These are phyloP conservation scores for Emberiza fucata DNA, from an alignment of 2,113 vertebrate species.

Conservation along the genomic window DNA sequence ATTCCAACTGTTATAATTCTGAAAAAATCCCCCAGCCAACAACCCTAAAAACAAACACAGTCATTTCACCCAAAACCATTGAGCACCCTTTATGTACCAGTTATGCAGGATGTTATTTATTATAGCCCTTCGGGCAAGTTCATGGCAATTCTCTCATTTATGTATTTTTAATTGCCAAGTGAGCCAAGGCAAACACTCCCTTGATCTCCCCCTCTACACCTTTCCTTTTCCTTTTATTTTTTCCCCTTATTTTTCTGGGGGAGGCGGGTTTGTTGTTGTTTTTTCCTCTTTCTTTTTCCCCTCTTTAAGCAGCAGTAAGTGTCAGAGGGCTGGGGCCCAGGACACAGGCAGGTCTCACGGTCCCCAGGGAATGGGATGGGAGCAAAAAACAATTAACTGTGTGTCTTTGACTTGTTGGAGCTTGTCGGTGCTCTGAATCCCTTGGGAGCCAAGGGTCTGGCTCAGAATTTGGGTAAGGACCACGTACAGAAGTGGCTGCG, in stretches of 20 bases:
- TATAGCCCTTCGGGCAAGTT: slow-evolving; percentile 14
- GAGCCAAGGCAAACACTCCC: neutral
- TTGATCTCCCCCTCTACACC: neutral
- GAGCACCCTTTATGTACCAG: neutral
- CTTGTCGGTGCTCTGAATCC: neutral
- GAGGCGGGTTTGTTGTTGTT: too few relatives aligned
- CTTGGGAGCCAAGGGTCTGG: neutral
- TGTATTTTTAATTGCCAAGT: neutral
- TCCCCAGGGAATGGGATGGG: neutral
- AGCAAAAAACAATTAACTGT: neutral
- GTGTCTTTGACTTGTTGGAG: neutral
- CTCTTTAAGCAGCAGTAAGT: neutral
- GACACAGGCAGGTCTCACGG: neutral
- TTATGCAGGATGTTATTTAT: slow-evolving; percentile 26
- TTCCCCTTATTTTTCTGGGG: accelerated
- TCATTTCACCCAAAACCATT: slow-evolving; percentile 31
- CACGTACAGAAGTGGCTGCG: neutral
- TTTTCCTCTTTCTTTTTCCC: accelerated
- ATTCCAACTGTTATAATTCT: neutral
- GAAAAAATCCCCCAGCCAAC: neutral
- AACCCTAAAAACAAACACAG: slow-evolving; percentile 14
- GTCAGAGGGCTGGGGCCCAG: accelerated
- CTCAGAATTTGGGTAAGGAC: neutral
- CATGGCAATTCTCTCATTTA: slow-evolving; percentile 10
- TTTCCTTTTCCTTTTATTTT: neutral